Base-by-base conservation (phyloP, 2,888 invertebrate species). In the Drosophila barbarae region DNA sequence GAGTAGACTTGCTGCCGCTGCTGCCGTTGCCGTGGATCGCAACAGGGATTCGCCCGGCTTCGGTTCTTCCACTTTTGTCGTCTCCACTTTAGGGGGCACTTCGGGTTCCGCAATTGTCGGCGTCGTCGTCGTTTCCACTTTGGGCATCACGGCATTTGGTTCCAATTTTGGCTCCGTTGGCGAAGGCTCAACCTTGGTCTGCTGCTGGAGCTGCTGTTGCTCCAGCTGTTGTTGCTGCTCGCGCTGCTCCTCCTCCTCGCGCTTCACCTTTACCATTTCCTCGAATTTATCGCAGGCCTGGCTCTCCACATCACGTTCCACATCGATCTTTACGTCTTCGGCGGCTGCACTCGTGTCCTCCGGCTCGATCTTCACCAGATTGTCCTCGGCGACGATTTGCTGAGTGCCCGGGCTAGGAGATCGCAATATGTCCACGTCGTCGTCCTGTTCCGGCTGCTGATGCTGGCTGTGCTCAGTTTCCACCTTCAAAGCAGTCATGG, bases 251-350 rank as follows among this genome's bases (percentile, higher is more conserved):
- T 74, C 71, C 32, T 75, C 70, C 26, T 83, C 81, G 1, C 71
- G 72, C 44, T 82, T 83, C 1, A 82, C 72, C 60, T 79, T 77
- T 0, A 82, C 52, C 68, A 86, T 69, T 23, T 84, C 86, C 34
- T 87, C 87, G 23, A 86, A 86, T 34, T 84, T 85, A 51, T 87
- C 85, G 15, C 80, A 80, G 4, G 87, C 86, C 56, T 86, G 83
- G 53, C 87, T 87, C 70, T 88, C 89, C 63, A 47, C 46, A 47
- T 88, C 89, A 4, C 88, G 87, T 53, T 89, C 89, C 30, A 89
- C 89, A 75, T 88, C 89, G 47, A 89, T 80, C 71, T 87, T 89
- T 1, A 89, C 88, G 67, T 89, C 89, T 34, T 87, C 86, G 2
- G 86, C 86, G 1, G 86, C 86, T 1, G 84, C 84, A 32, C 86